Evolutionary conservation across 2,888 invertebrate genomes (phyloP), one percentile per base, ranked within the genome.

Genomic region (Belgica antarctica): DNA sequence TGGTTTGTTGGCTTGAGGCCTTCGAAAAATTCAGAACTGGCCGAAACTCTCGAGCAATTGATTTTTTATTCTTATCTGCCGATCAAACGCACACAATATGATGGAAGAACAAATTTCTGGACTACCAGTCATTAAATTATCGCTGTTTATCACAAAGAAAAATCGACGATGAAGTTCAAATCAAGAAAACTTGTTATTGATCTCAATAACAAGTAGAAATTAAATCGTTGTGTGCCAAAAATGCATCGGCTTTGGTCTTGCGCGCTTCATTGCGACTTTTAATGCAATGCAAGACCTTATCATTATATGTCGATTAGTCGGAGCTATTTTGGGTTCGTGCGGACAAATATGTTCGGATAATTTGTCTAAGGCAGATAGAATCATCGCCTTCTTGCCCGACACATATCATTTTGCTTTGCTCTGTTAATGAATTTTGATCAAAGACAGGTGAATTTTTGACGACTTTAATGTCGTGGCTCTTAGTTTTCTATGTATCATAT

Each of bases 391-490:
- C 52, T 27, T 12, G 22, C 59, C 22, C 52, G 52, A 52, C 52
- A 52, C 27, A 19, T 59, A 59, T 59, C 52, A 52, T 52, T 59
- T 24, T 27, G 19, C 27, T 25, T 59, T 19, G 52, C 52, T 15
- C 59, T 59, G 59, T 15, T 59, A 27, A 59, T 59, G 59, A 27
- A n/a, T 27, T 59, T 59, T 27, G 59, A 59, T 59, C 25, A 59
- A 24, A 15, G 59, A 27, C 59, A 59, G 59, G 59, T 59, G 59
- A 59, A 59, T 59, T n/a, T 27, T 59, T 52, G 41, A n/a, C 12
- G 3, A 15, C 41, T n/a, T 41, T 12, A 41, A 31, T 31, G 31
- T 10, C 31, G 41, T 41, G 41, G n/a, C 41, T n/a, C 34, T 52
- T 22, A 41, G 41, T 41, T 41, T 22, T 52, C 52, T 52, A 52